Percentiles rank a stretch among this genome's conserved stretches.
Conservation (phyloP, 2,888 invertebrate species). For the Idaea dimidiata region DNA sequence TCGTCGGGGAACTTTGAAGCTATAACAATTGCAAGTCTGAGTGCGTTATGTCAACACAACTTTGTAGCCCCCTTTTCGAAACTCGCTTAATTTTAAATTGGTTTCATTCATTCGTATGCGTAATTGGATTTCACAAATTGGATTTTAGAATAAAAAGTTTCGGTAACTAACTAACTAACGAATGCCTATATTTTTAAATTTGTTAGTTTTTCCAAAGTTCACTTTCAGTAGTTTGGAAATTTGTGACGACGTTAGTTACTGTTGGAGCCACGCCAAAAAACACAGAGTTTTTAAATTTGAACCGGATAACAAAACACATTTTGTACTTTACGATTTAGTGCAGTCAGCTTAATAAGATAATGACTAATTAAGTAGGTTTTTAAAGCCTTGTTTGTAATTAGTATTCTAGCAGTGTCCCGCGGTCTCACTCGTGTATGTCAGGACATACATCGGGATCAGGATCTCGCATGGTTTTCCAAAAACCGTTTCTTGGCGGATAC, state of each 20-base stretch:
- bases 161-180: not conserved
- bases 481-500: too few species aligned
- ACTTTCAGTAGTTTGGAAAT: not conserved
- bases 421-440: too few species aligned
- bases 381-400: too few species aligned
- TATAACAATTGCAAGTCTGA: not conserved
- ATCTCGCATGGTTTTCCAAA: too few species aligned
- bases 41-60: slow-evolving; percentile 43
- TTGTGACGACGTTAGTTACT: not conserved
- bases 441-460: too few species aligned
- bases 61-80: slow-evolving; percentile 29
- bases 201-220: not conserved
- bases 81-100: slow-evolving; percentile 30
- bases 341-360: too few species aligned
- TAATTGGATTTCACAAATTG: slow-evolving; percentile 14
- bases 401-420: too few species aligned
- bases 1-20: not conserved
- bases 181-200: not conserved
- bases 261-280: too few species aligned
- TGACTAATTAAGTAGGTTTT: too few species aligned
- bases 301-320: too few species aligned
- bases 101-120: slow-evolving; percentile 15
- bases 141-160: slow-evolving; percentile 10
- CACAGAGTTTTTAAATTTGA: too few species aligned
- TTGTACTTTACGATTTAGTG: too few species aligned